Base-by-base conservation (phyloP, 2,888 invertebrate species). In the Pristionchus arcanus region DNA sequence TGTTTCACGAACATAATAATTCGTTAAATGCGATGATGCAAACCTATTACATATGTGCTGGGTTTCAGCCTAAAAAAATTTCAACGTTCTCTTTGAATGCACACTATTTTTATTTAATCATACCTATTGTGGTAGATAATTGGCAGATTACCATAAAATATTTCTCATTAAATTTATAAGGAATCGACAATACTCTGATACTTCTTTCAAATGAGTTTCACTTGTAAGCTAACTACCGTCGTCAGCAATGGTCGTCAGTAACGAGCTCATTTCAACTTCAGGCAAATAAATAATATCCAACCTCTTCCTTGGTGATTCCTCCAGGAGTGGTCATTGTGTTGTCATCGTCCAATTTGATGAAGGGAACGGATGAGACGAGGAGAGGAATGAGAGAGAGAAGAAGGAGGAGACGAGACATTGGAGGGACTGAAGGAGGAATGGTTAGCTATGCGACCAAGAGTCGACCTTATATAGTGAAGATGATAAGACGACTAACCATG, bases 401-500 rank as follows among this genome's bases (percentile, higher is more conserved):
- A 34, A 74, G 74, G 31, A 74, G 74, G 19, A 74, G 74, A 37
- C 74, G 74, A 74, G 34, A 25, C 74, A 74, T 74, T 74, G 74
- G 21, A 37, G 34, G 19, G 13, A 15, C 19, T 7, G 42, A 49
- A 49, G 13, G 34, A 37, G 74, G 34, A 37, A 49, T 77, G 81
- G 49, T 81, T 81, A 81, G 81, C 49, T 53, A 81, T 42, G 81
- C 81, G 81, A 42, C 81, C 49, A 28, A 19, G 63, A 63, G n/a
- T 21, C 49, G 19, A 13, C 49, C 49, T 81, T 81, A 53, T 81
- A 81, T 81, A 81, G 81, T 81, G 49, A 53, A n/a, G 81, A 42
- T n/a, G 81, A 81, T 81, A 81, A 49, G 81, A 19, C 42, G n/a
- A n/a, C 81, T 81, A 81, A 81, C 81, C 81, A 81, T 81, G 81